phyloP scores from a whole-genome alignment of 2,113 vertebrate genomes.

The rat (Rattus norvegicus) region GRCr8 NC_086019.1:230907501-230908000 shows the following conservation, averaged over 20 bases:
- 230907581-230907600: neutral
- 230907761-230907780: neutral
- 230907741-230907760: neutral
- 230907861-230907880: neutral
- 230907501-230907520: neutral
- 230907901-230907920: neutral
- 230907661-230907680: neutral
- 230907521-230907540: neutral
- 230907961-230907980: neutral
- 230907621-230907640: neutral
- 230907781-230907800: neutral
- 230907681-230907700: neutral
- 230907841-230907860: neutral
- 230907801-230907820: neutral
- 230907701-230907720: neutral
- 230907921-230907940: neutral
- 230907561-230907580: neutral
- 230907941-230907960: neutral
- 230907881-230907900: neutral
- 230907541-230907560: neutral
- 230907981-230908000: neutral
- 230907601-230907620: neutral
- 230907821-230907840: neutral
- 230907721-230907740: neutral
- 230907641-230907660: neutral